Evolutionary conservation across 2,113 vertebrate genomes (phyloP).

Genomic region (Neolamprologus falcicula): DNA sequence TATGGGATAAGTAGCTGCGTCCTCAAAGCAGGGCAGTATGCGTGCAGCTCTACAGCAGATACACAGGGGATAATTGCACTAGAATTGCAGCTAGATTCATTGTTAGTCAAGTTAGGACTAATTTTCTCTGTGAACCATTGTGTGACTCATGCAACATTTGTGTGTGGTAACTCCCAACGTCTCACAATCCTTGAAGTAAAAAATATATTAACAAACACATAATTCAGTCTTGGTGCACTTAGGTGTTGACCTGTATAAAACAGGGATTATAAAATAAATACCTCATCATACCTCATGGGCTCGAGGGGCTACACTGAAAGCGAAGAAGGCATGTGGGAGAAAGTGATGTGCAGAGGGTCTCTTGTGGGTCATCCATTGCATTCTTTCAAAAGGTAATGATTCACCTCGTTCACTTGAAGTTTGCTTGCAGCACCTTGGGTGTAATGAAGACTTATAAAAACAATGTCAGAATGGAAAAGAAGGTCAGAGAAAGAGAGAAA

Average conservation of each 20-base stretch:
- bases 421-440: neutral
- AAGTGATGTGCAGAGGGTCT: slow-evolving; percentile 8
- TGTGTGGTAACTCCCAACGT: slow-evolving; percentile 7
- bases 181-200: neutral
- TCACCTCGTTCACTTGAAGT: slow-evolving; percentile 18
- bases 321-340: neutral
- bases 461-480: slow-evolving; percentile 13
- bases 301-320: slow-evolving; percentile 1
- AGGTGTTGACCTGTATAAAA: slow-evolving; percentile 24
- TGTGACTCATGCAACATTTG: slow-evolving; percentile 10
- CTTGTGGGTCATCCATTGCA: neutral
- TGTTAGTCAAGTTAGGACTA: slow-evolving; percentile 10
- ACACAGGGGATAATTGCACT: slow-evolving; percentile 42
- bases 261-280: slow-evolving; percentile 3
- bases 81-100: neutral
- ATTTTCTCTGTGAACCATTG: slow-evolving; percentile 16
- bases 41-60: slow-evolving; percentile 41
- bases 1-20: slow-evolving; percentile 30
- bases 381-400: slow-evolving; percentile 43
- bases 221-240: neutral
- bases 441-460: slow-evolving; percentile 25
- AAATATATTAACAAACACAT: slow-evolving; percentile 42
- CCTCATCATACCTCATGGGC: neutral
- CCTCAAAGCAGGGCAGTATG: slow-evolving; percentile 39
- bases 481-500: neutral